These are phyloP conservation scores for Adrianichthys oophorus DNA, from an alignment of 2,797 vertebrate species.

Conservation along the genomic window DNA sequence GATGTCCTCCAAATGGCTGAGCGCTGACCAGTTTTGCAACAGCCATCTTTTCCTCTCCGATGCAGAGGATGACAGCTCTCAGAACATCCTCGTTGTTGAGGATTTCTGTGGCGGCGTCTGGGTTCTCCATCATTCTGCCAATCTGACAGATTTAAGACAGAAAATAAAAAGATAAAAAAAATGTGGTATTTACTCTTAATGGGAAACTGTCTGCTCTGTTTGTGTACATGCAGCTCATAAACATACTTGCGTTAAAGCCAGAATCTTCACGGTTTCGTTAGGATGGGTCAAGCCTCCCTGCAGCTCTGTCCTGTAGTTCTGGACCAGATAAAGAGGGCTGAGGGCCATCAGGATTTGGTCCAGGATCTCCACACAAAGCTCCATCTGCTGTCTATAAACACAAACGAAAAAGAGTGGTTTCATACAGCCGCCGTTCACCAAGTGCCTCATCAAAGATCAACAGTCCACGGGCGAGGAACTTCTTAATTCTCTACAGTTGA, in stretches of 20 bases:
- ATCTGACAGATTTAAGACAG: conserved; percentile 71
- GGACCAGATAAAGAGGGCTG: conserved; percentile 82
- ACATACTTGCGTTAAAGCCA: conserved; percentile 87
- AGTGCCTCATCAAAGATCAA: too few species aligned
- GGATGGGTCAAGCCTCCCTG: conserved; percentile 86
- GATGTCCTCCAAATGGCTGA: background rate
- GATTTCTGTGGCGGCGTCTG: conserved; percentile 81
- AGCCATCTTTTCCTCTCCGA: conserved; percentile 85
- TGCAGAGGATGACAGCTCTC: conserved; percentile 82
- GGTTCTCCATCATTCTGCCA: conserved; percentile 83
- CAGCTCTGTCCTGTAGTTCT: conserved; percentile 83
- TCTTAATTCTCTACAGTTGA: too few species aligned
- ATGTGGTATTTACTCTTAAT: background rate
- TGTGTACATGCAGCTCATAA: background rate
- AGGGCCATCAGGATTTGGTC: conserved; percentile 85
- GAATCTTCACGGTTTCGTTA: conserved; percentile 84
- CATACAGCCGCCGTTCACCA: too few species aligned
- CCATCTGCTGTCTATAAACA: conserved; percentile 84
- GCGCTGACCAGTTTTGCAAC: conserved; percentile 88
- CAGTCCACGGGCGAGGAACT: too few species aligned
- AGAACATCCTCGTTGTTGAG: conserved; percentile 82
- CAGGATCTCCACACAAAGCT: conserved; percentile 88
- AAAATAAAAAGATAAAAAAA: background rate
- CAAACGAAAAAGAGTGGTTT: background rate
- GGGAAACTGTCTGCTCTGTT: background rate